These are phyloP conservation scores for Catharus ustulatus DNA, from an alignment of 2,797 vertebrate species.

Conservation along the genomic window DNA sequence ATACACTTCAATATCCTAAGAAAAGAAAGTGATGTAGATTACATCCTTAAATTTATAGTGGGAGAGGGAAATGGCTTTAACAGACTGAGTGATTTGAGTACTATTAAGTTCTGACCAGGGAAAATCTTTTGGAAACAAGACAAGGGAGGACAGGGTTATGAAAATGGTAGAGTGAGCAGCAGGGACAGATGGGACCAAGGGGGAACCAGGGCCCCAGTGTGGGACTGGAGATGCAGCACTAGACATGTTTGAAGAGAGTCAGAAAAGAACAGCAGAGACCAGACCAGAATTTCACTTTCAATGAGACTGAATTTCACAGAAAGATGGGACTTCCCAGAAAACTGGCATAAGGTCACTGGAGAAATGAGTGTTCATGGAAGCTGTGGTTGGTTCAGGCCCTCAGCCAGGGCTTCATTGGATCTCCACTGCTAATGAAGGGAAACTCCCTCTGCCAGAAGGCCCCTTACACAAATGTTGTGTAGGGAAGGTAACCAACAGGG, in stretches of 20 bases:
- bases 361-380: neutral
- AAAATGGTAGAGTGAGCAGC: neutral
- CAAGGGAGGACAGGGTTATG: neutral
- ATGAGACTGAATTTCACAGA: neutral
- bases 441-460: neutral
- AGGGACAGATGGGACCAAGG: neutral
- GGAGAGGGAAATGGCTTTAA: neutral
- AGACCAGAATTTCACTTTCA: neutral
- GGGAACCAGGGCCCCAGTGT: neutral
- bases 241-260: neutral
- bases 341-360: neutral
- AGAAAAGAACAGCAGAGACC: neutral
- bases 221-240: neutral
- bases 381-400: neutral
- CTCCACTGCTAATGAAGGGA: neutral
- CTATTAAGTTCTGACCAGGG: neutral
- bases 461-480: neutral
- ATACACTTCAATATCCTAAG: neutral
- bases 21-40: neutral
- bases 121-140: neutral
- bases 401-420: neutral
- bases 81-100: neutral
- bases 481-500: neutral
- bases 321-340: constrained; percentile 13
- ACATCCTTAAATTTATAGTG: neutral